Conservation (phyloP, 1,140 invertebrate genomes). For the Drosophila guanche region DNA sequence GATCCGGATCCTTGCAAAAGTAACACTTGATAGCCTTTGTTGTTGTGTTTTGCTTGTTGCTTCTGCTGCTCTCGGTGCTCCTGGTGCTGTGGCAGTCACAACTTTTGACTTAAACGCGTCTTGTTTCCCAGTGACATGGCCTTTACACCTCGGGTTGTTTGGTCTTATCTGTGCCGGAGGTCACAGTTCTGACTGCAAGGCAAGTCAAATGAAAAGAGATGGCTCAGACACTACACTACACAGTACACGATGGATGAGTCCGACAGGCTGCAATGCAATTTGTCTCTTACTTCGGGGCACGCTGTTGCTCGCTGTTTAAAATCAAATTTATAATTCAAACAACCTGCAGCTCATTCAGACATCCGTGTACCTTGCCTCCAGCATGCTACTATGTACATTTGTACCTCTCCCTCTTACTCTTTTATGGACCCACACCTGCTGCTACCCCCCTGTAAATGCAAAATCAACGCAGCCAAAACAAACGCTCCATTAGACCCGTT, state of each 20-base stretch:
- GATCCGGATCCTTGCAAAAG: constrained; percentile 30
- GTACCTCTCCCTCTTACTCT: constrained; percentile 1
- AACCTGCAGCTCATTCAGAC: constrained; percentile 22
- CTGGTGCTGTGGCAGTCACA: constrained; percentile 17
- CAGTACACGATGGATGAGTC: neutral
- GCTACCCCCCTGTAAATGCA: constrained; percentile 27
- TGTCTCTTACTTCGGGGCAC: constrained; percentile 25
- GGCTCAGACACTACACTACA: constrained; percentile 2
- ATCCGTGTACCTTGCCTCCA: no score
- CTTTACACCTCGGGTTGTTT: constrained; percentile 15
- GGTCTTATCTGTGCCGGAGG: constrained; percentile 4
- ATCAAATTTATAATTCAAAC: constrained; percentile 48
- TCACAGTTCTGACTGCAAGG: neutral
- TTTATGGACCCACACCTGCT: neutral
- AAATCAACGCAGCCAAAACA: constrained; percentile 62
- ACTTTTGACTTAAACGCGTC: constrained; percentile 75
- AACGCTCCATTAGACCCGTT: constrained; percentile 61
- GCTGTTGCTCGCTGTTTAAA: constrained; percentile 32
- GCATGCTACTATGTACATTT: no score
- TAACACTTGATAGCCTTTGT: constrained; percentile 56
- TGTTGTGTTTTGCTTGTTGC: constrained; percentile 7
- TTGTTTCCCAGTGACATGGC: constrained; percentile 57
- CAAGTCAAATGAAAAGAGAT: constrained; percentile 27
- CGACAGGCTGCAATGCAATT: constrained; percentile 29
- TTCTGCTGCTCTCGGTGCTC: no score